phyloP scores from a whole-genome alignment of 1,140 invertebrate genomes.

The Rhyacophila brunnea region DNA sequence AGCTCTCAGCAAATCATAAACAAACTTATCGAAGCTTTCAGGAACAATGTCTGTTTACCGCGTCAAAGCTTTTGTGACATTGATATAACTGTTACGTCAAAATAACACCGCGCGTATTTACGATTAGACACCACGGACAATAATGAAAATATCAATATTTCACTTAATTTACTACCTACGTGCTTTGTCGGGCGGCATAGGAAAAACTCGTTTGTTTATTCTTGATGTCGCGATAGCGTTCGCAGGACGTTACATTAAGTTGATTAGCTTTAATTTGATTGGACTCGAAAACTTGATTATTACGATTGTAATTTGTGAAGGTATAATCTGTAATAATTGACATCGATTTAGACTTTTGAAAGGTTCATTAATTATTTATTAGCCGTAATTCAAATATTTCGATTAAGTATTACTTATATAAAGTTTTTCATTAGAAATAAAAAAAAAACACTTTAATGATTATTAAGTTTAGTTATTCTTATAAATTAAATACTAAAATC shows the following conservation, averaged over 20 bases:
- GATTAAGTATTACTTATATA: too few species aligned
- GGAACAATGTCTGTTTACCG: too few species aligned
- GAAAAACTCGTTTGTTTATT: background rate
- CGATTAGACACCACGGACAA: background rate
- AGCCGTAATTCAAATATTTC: too few species aligned
- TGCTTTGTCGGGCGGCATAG: background rate
- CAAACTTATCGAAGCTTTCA: too few species aligned
- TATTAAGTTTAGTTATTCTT: too few species aligned
- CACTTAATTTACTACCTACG: conserved; percentile 9
- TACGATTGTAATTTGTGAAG: background rate
- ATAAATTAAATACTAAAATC: too few species aligned
- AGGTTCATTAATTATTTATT: background rate
- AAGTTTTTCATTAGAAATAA: too few species aligned
- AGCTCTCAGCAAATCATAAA: too few species aligned
- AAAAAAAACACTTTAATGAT: too few species aligned
- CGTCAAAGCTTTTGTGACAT: too few species aligned
- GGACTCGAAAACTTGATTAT: conserved; percentile 1
- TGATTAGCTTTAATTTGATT: background rate
- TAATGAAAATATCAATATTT: conserved; percentile 15
- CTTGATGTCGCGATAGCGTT: background rate
- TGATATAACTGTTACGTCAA: too few species aligned
- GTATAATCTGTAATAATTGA: background rate
- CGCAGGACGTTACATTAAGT: background rate
- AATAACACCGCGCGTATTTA: too few species aligned
- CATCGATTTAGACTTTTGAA: background rate